A percentile compares a stretch with the other conserved stretches of the same genome.
Evolutionary conservation across 2,113 vertebrate genomes (phyloP).

Genomic region (Phocoena sinus): DNA sequence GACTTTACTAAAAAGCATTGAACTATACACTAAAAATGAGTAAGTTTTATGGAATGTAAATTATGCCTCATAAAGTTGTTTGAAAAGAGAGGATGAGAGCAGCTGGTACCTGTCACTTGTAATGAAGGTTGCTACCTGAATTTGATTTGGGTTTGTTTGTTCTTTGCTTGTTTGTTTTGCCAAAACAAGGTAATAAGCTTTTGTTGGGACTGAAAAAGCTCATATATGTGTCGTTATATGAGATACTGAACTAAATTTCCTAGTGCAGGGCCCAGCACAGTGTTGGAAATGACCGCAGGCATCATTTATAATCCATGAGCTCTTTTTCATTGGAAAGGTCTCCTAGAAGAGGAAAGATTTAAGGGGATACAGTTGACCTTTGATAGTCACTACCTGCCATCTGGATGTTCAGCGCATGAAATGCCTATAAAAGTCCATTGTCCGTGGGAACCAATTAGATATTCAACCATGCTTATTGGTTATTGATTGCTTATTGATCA

Average conservation of each 20-base stretch:
- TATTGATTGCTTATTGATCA: neutral
- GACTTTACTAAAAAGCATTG: neutral
- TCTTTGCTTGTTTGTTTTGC: neutral
- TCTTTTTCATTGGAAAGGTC: neutral
- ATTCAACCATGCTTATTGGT: too few species aligned
- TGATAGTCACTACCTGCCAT: neutral
- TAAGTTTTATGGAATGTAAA: neutral
- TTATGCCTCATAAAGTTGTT: neutral
- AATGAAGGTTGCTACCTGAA: neutral
- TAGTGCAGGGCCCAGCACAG: neutral
- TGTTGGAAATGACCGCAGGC: neutral
- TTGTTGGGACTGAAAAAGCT: neutral
- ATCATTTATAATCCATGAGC: fast-evolving
- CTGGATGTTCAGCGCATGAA: neutral
- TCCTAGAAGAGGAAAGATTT: neutral
- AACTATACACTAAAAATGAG: neutral
- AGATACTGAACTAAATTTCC: neutral
- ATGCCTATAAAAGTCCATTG: neutral
- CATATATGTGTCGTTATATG: neutral
- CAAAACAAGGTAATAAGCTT: neutral
- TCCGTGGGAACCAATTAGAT: neutral
- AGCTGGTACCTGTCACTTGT: neutral
- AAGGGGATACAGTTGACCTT: neutral
- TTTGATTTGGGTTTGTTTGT: neutral
- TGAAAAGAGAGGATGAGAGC: neutral